Percentiles rank a stretch among this genome's conserved stretches.
Evolutionary conservation across 30 jellyfish, hydroid and myxozoan genomes (phyloP).

Genomic region (Haliclystus octoradiatus): DNA sequence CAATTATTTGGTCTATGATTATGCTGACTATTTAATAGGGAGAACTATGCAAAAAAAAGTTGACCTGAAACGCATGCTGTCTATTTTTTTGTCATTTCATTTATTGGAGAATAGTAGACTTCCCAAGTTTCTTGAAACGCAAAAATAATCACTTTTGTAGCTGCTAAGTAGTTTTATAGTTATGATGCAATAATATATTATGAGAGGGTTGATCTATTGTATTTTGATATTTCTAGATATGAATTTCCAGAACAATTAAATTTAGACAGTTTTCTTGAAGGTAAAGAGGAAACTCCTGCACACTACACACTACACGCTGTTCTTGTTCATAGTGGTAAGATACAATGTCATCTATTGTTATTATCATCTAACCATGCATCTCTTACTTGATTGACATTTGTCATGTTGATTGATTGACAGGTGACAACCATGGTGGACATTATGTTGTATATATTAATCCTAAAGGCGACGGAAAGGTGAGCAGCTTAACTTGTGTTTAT

Average conservation of each 20-base stretch:
- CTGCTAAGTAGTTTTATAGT: background rate
- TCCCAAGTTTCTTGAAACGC: too few relatives aligned
- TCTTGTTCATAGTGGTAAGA: constrained; percentile 95
- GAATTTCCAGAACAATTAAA: constrained; percentile 84
- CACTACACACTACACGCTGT: constrained; percentile 81
- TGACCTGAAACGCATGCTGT: background rate
- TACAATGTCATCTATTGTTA: background rate
- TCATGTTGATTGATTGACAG: constrained; percentile 15
- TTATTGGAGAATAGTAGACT: too few relatives aligned
- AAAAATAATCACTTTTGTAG: too few relatives aligned
- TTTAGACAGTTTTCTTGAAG: constrained; percentile 48
- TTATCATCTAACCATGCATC: background rate
- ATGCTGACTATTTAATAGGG: too few relatives aligned
- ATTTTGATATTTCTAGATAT: constrained; percentile 23
- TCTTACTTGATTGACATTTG: too few relatives aligned
- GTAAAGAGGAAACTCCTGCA: constrained; percentile 63
- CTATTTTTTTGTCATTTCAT: background rate
- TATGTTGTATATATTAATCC: constrained; percentile 97
- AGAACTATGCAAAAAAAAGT: background rate
- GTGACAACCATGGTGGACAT: constrained; percentile 99
- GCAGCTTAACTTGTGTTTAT: too few relatives aligned
- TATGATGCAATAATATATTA: background rate
- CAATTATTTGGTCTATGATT: background rate
- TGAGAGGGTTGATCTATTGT: background rate
- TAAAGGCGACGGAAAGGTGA: constrained; percentile 92